Percentiles rank a stretch among this genome's conserved stretches.
phyloP scores from a whole-genome alignment of 2,113 vertebrate genomes.

The Chaetorhynchus papuensis region DNA sequence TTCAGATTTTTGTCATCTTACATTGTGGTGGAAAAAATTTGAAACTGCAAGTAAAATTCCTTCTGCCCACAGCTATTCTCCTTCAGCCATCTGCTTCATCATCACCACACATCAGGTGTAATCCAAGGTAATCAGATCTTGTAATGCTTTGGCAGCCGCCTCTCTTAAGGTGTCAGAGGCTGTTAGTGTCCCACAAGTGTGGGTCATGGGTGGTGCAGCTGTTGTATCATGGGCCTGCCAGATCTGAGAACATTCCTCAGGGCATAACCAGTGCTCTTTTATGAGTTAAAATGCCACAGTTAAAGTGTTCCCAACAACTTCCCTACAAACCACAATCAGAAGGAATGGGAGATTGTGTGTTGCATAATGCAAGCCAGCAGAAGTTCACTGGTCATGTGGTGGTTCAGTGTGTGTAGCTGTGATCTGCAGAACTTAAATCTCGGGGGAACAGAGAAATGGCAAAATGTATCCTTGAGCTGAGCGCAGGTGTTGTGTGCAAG shows the following conservation, averaged over 20 bases:
- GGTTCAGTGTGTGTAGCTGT: not conserved
- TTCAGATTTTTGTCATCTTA: not conserved
- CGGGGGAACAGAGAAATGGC: not conserved
- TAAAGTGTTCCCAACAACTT: not conserved
- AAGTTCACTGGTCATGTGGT: not conserved
- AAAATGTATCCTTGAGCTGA: not conserved
- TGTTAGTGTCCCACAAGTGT: not conserved
- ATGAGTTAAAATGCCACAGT: not conserved
- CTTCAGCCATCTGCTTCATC: not conserved
- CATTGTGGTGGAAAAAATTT: not conserved
- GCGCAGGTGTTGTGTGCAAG: not conserved
- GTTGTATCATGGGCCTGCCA: not conserved
- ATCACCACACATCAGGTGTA: not conserved
- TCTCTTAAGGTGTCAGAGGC: not conserved
- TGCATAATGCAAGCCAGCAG: not conserved
- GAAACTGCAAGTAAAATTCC: not conserved
- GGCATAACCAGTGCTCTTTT: not conserved
- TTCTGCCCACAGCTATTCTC: not conserved
- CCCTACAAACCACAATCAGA: not conserved
- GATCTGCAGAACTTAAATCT: not conserved
- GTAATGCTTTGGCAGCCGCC: not conserved
- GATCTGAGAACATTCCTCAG: not conserved
- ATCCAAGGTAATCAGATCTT: not conserved
- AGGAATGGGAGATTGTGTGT: not conserved
- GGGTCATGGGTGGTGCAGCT: not conserved